Conservation (phyloP, 2,113 vertebrate genomes). For the Centropristis striata region DNA sequence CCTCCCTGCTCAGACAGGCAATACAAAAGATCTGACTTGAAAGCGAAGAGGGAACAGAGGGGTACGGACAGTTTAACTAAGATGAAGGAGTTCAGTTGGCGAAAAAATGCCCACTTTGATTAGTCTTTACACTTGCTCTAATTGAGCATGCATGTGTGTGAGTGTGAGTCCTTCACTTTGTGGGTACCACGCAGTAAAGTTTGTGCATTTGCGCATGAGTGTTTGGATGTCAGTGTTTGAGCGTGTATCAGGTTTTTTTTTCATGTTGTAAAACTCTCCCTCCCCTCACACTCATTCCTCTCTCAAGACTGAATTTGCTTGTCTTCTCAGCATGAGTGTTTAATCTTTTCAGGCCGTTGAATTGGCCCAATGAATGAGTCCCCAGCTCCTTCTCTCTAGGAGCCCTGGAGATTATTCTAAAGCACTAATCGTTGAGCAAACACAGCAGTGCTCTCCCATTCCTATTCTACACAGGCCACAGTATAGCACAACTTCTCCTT, state of each 20-base stretch:
- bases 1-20: constrained; percentile 78
- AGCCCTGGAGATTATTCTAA: constrained; percentile 99
- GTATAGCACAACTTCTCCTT: constrained; percentile 90
- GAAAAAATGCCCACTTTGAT: constrained; percentile 83
- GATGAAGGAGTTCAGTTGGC: constrained; percentile 84
- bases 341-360: constrained; percentile 99
- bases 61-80: constrained; percentile 83
- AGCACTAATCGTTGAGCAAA: constrained; percentile 99
- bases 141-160: constrained; percentile 80
- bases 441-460: constrained; percentile 97
- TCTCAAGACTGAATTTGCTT: constrained; percentile 97
- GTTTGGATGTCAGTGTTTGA: constrained; percentile 56
- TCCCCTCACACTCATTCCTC: constrained; percentile 89
- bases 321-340: constrained; percentile 99
- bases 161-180: constrained; percentile 58
- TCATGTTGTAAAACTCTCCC: constrained; percentile 69
- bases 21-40: constrained; percentile 82
- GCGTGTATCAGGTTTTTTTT: constrained; percentile 63
- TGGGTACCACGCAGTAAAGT: constrained; percentile 46
- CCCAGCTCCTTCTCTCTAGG: constrained; percentile 95
- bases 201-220: constrained; percentile 63
- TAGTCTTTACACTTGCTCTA: constrained; percentile 82
- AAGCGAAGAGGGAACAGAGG: constrained; percentile 79
- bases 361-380: constrained; percentile 98
- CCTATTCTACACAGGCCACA: constrained; percentile 94